Percentiles rank a stretch among this genome's conserved stretches.
Conservation (phyloP, 2,797 vertebrate species). For the Loris lydekkerianus region DNA sequence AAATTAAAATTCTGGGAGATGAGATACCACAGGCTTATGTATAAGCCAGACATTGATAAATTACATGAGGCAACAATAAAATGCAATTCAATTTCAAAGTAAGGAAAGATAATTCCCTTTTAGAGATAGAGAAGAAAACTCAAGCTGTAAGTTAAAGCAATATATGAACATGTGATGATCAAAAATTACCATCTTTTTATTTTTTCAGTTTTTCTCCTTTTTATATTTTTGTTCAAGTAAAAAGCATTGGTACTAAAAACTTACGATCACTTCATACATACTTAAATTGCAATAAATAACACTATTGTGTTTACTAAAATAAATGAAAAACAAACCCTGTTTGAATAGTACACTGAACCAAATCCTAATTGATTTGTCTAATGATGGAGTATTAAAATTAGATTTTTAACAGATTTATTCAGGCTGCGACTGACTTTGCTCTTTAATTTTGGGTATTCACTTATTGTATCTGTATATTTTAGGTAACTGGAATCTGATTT, state of each 20-base stretch:
- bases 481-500: not conserved
- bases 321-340: not conserved
- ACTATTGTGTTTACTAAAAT: not conserved
- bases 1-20: not conserved
- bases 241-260: not conserved
- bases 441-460: not conserved
- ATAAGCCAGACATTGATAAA: constrained; percentile 54
- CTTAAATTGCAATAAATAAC: constrained; percentile 26
- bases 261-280: not conserved
- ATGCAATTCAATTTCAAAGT: constrained; percentile 4
- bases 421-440: not conserved
- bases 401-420: not conserved
- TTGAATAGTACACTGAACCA: not conserved
- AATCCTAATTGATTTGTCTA: not conserved
- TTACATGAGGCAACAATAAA: not conserved
- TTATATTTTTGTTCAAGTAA: not conserved
- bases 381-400: constrained; percentile 1
- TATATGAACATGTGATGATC: not conserved
- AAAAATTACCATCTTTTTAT: not conserved
- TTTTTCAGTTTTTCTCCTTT: constrained; percentile 5
- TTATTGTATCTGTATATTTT: constrained; percentile 32
- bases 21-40: not conserved
- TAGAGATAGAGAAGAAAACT: constrained; percentile 14
- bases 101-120: not conserved
- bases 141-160: not conserved